Conservation (phyloP, 2,797 vertebrate genomes). For the Neopelma chrysocephalum region DNA sequence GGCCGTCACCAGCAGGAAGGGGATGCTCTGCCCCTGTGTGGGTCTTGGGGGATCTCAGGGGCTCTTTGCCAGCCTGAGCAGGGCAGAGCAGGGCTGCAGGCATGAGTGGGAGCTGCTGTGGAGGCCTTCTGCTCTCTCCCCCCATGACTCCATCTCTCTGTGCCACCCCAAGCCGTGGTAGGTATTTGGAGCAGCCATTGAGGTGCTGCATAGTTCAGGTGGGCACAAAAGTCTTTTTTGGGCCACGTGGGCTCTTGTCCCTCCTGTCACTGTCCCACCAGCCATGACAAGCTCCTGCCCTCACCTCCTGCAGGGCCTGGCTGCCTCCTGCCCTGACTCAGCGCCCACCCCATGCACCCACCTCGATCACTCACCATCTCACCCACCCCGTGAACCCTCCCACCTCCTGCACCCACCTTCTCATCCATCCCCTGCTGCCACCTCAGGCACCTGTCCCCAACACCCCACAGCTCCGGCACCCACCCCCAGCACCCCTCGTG, state of each 20-base stretch:
- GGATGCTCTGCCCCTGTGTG: not conserved
- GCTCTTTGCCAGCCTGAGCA: not conserved
- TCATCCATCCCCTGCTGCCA: not conserved
- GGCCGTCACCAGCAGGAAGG: accelerated
- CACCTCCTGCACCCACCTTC: no score
- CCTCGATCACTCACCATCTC: no score
- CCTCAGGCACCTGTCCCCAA: not conserved
- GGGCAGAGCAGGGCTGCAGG: not conserved
- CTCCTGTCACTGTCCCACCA: not conserved
- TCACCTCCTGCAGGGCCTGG: not conserved
- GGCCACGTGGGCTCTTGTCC: not conserved
- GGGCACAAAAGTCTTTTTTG: not conserved
- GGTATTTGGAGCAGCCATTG: not conserved
- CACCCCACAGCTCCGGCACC: not conserved
- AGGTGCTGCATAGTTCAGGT: not conserved
- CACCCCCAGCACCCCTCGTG: no score
- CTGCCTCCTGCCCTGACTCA: not conserved
- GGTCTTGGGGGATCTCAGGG: not conserved
- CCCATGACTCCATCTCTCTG: accelerated
- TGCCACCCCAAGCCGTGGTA: not conserved
- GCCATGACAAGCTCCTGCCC: not conserved
- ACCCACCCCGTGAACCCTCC: no score
- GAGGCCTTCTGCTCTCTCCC: not conserved
- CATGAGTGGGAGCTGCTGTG: not conserved
- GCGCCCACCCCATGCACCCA: no score